These are phyloP conservation scores for Drosophila formosana DNA, from an alignment of 2,888 invertebrate genomes.

Conservation along the genomic window DNA sequence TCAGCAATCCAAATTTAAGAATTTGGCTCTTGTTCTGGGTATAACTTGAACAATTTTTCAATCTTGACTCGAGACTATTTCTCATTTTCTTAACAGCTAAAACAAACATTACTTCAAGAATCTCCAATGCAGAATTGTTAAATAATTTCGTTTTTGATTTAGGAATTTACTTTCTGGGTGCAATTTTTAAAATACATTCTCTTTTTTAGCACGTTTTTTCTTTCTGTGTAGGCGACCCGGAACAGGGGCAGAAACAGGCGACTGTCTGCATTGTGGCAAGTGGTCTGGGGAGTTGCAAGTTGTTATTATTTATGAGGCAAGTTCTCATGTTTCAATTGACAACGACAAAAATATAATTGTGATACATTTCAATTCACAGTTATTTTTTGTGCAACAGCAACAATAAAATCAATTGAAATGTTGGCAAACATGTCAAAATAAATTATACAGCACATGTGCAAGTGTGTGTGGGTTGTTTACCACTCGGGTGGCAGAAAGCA, in stretches of 20 bases:
- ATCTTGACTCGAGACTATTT: no score
- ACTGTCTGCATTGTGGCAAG: slow-evolving; percentile 70
- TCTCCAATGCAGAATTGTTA: no score
- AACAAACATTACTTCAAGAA: no score
- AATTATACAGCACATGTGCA: slow-evolving; percentile 76
- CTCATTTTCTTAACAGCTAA: no score
- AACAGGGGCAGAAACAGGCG: slow-evolving; percentile 4
- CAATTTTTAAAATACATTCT: no score
- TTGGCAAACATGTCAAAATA: slow-evolving; percentile 85
- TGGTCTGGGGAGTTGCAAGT: slow-evolving; percentile 63
- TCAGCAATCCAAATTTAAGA: no score
- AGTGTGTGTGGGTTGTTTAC: slow-evolving; percentile 64
- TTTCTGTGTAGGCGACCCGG: neutral
- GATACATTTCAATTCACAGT: slow-evolving; percentile 74
- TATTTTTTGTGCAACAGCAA: slow-evolving; percentile 55
- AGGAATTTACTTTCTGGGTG: no score
- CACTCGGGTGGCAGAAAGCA: slow-evolving; percentile 45
- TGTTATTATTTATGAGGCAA: slow-evolving; percentile 71
- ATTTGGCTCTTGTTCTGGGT: no score
- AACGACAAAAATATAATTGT: slow-evolving; percentile 66
- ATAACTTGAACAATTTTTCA: no score
- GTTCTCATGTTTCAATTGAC: slow-evolving; percentile 74
- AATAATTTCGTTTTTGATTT: no score
- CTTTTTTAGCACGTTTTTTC: no score
- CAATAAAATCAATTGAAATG: slow-evolving; percentile 85